Base-by-base conservation (phyloP, 2,797 vertebrate species). In the Botia kubotai region DNA sequence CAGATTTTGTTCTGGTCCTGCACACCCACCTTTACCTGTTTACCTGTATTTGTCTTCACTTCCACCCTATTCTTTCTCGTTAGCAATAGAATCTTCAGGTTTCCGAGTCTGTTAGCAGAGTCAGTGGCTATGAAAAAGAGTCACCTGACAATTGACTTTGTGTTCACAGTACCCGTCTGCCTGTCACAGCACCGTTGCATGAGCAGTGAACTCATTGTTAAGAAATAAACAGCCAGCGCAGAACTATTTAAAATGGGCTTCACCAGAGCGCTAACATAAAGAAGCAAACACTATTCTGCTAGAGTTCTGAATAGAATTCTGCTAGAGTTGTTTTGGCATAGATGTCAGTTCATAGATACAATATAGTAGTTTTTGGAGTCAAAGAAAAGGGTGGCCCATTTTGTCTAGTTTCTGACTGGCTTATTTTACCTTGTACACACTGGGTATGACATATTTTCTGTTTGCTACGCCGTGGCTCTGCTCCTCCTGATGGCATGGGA, bases 171-270 rank as follows among this genome's bases (percentile, higher is more conserved):
- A 87, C 84, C 83, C 55, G 8, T 88, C 75, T 83, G 77, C 80
- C 86, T 90, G 60, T 75, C 16, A 57, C 1, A 80, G 6, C 87
- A 87, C 86, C 77, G 83, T 87, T 93, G 93, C 93, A 93, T 94
- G 93, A 80, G 57, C 84, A 87, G 83, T 76, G 66, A 87, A 72
- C 75, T 69, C 13, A 43, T 33, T 46, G 60, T 58, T 57, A 63
- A 70, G 60, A 77, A 48, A 53, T 79, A 12, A 73, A 77, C 73
- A 57, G 78, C 77, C 80, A 58, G 36, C 46, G 57, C 84, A 85
- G 79, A 71, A 79, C 82, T 80, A 52, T 79, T 48, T 58, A 82
- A 81, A 52, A 77, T 84, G 82, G 84, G 79, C 79, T 83, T 69
- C 48, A 26, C 5, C 65, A 10, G 36, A 46, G 43, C 8, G 10